Conservation (phyloP, 1,140 invertebrate species). For the Drosophila rhopaloa region DNA sequence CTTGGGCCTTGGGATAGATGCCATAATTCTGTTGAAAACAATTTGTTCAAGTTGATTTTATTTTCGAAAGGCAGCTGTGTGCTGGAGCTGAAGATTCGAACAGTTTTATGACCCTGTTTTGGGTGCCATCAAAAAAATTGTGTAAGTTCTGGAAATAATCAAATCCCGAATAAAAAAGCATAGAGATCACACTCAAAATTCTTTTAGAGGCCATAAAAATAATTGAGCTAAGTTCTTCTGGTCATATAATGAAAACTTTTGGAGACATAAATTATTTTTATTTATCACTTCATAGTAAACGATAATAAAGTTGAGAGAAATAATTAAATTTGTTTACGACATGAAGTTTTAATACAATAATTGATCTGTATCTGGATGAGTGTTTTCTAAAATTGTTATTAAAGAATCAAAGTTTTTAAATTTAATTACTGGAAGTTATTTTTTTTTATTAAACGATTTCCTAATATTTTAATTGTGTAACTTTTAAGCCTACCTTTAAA, state of each 20-base stretch:
- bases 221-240: constrained; percentile 8
- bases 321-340: not conserved
- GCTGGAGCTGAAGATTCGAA: constrained; percentile 15
- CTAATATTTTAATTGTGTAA: not conserved
- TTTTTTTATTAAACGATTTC: not conserved
- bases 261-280: constrained; percentile 14
- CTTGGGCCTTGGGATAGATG: constrained; percentile 50
- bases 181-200: constrained; percentile 51
- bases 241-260: not conserved
- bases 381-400: no score
- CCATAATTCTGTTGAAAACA: constrained; percentile 79
- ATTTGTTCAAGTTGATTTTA: constrained; percentile 74
- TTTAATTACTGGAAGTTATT: no score
- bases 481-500: not conserved
- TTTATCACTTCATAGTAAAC: constrained; percentile 16
- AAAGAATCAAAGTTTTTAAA: no score
- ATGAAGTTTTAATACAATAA: no score
- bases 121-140: constrained; percentile 70
- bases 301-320: not conserved
- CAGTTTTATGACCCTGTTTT: constrained; percentile 60
- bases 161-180: constrained; percentile 34
- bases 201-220: constrained; percentile 63
- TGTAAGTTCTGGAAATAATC: constrained; percentile 71
- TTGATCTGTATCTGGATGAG: no score
- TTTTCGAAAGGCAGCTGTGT: constrained; percentile 42